Evolutionary conservation across 1,140 invertebrate species (phyloP).

Genomic region (Onthophagus taurus): DNA sequence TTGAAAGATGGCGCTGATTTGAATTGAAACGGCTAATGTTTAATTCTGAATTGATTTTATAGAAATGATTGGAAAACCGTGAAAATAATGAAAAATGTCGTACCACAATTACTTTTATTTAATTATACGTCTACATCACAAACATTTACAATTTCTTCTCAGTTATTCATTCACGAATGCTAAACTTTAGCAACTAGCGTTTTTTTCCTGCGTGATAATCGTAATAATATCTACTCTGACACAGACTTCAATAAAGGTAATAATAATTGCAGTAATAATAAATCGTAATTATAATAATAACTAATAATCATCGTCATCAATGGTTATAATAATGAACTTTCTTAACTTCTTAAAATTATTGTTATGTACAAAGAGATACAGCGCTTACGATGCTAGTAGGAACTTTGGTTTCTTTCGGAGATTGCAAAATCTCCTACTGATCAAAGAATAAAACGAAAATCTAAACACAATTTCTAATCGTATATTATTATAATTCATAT

Average conservation of each 20-base stretch:
- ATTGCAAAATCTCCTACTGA: slow-evolving; percentile 16
- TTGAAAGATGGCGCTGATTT: too few relatives aligned
- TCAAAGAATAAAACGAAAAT: background rate
- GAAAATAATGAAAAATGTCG: background rate
- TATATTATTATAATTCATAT: background rate
- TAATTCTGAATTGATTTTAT: background rate
- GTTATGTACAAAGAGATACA: too few relatives aligned
- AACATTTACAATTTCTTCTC: slow-evolving; percentile 14
- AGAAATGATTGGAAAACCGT: too few relatives aligned
- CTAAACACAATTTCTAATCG: background rate
- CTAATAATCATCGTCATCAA: too few relatives aligned
- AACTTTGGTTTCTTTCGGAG: slow-evolving; percentile 17
- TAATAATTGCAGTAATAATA: slow-evolving; percentile 5
- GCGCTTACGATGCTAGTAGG: slow-evolving; percentile 9
- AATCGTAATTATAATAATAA: too few relatives aligned
- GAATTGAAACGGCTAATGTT: background rate
- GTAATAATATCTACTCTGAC: slow-evolving; percentile 7
- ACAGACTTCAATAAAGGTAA: slow-evolving; percentile 8
- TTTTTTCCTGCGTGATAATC: background rate
- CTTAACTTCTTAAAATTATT: too few relatives aligned
- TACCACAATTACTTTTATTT: slow-evolving; percentile 12
- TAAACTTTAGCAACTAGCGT: slow-evolving; percentile 2
- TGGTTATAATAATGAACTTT: too few relatives aligned
- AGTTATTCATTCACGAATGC: slow-evolving; percentile 10
- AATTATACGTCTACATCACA: slow-evolving; percentile 16